These are phyloP conservation scores for Eumerus sabulonum DNA, from an alignment of 2,888 invertebrate species.

Conservation along the genomic window DNA sequence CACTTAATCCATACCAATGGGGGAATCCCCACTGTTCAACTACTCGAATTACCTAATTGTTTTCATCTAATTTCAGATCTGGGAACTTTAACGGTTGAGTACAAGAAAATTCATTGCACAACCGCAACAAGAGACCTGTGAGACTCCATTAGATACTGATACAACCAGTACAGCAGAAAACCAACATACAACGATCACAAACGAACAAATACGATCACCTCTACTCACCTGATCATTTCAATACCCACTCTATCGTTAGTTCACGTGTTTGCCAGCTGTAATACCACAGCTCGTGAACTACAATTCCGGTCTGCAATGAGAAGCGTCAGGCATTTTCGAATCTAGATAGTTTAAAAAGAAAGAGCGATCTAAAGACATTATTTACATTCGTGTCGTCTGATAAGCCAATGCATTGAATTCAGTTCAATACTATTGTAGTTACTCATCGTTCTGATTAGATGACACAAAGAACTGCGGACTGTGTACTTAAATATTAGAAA, in stretches of 20 bases:
- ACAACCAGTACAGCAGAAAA: slow-evolving; percentile 7
- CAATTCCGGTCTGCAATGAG: slow-evolving; percentile 37
- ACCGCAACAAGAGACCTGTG: no score
- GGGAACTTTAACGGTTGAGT: no score
- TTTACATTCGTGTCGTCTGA: slow-evolving; percentile 19
- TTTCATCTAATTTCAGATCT: slow-evolving; percentile 45
- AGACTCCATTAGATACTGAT: not conserved
- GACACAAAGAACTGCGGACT: slow-evolving; percentile 31
- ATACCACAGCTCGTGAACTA: slow-evolving; percentile 28
- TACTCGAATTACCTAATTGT: slow-evolving; percentile 46
- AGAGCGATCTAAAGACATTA: slow-evolving; percentile 17
- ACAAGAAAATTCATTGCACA: no score
- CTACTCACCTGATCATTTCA: no score
- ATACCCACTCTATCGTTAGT: not conserved
- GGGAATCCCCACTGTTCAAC: slow-evolving; percentile 26
- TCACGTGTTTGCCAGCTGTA: slow-evolving; percentile 21
- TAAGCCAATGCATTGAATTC: slow-evolving; percentile 41
- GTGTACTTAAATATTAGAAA: slow-evolving; percentile 11
- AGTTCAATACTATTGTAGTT: slow-evolving; percentile 52
- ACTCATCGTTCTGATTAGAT: slow-evolving; percentile 25
- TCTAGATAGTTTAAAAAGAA: not conserved
- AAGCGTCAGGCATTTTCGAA: slow-evolving; percentile 28
- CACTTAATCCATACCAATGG: not conserved
- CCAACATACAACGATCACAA: slow-evolving; percentile 1
- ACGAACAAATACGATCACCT: slow-evolving; percentile 22